Base-by-base conservation (phyloP, 2,797 vertebrate species). In the Anas capensis region DNA sequence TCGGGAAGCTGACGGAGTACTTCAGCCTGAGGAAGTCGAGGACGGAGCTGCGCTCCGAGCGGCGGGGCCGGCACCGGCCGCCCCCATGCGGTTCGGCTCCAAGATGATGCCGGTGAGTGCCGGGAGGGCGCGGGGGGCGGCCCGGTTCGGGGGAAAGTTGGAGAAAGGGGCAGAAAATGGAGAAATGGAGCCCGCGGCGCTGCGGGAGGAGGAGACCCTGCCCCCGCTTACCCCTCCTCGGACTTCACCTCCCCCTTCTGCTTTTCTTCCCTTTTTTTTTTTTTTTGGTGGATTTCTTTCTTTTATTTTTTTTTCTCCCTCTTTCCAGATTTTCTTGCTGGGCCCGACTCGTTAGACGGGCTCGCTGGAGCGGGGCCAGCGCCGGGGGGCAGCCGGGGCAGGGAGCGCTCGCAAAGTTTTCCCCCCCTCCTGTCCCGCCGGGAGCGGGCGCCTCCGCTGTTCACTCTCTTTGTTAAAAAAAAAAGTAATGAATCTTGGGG, bases 61-160 rank as follows among this genome's bases (percentile, higher is more conserved):
- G 96, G 58, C 98, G 98, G 91, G 98, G 98, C 49, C 97, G 97
- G 91, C 97, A 36, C 36, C 36, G 17, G 82, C 82, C 77, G 98
- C 97, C 95, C 98, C 98, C 98, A 99, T 99, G 99, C 98, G 99
- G 97, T 98, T 99, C 98, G 98, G 98, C 96, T 98, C 98, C 98
- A 99, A 98, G 94, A 99, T 99, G 99, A 99, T 99, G 99, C 99
- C 99, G 98, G 99, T 99, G 95, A 99, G 99, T 98, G 84, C 54
- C 26, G 24, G 69, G 56, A 16, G 24, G 48, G 72, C 27, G 26
- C 19, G 75, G 36, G 36, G 46, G 82, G 34, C 78, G 48, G 48
- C 48, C 21, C 46, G 21, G 46, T 23, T 21, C 46, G 46, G 46
- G 46, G 46, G 46, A 48, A 46, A 40, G 33, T 34, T 12, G 36